Conservation (phyloP, 2,888 invertebrate genomes). For the Desoria tigrina region DNA sequence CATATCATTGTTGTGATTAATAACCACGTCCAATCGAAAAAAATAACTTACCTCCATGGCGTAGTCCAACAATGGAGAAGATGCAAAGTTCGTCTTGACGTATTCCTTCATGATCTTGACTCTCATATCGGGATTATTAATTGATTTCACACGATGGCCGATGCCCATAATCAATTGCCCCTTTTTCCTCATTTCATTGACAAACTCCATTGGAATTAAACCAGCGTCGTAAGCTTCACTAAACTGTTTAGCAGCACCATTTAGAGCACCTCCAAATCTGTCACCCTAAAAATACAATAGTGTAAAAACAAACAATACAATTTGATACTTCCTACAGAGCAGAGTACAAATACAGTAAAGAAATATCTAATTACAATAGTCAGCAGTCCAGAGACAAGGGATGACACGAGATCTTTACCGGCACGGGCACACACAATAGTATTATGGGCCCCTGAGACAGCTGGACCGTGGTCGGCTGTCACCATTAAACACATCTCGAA, state of each 20-base stretch:
- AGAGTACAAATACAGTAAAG: no score
- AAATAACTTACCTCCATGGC: constrained; percentile 76
- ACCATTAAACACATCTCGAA: constrained; percentile 99
- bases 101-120: constrained; percentile 96
- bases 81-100: constrained; percentile 89
- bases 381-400: constrained; percentile 90
- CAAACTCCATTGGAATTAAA: constrained; percentile 95
- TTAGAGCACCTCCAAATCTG: constrained; percentile 96
- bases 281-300: constrained; percentile 71
- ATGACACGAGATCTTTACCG: constrained; percentile 95
- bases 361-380: constrained; percentile 96
- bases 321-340: neutral
- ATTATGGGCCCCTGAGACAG: constrained; percentile 97
- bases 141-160: constrained; percentile 82
- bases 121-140: constrained; percentile 98
- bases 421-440: constrained; percentile 97
- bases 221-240: constrained; percentile 94
- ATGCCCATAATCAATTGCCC: constrained; percentile 99
- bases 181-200: constrained; percentile 93
- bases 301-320: no score
- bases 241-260: constrained; percentile 96
- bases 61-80: constrained; percentile 89
- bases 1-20: no score
- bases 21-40: no score
- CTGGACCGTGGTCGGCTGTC: constrained; percentile 98